These are phyloP conservation scores for Tetragonula clypearis DNA, from an alignment of 1,140 invertebrate species.

Conservation along the genomic window DNA sequence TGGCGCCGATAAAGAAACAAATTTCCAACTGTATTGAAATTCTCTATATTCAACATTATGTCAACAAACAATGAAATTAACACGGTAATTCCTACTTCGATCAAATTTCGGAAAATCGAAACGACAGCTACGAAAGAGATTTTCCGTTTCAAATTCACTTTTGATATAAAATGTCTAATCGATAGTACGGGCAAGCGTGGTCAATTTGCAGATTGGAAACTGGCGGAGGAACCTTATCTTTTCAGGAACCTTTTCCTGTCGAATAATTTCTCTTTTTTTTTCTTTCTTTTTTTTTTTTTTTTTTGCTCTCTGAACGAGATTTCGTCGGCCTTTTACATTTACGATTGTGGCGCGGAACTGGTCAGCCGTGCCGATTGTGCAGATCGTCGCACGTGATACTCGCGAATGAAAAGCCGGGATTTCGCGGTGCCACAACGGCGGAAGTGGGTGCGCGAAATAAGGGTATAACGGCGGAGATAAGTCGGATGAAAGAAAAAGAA, in stretches of 20 bases:
- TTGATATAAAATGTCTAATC: neutral
- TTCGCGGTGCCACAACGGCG: slow-evolving; percentile 24
- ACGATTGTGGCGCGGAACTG: slow-evolving; percentile 33
- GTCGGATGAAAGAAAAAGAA: slow-evolving; percentile 39
- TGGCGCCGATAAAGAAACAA: neutral
- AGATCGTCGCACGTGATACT: slow-evolving; percentile 59
- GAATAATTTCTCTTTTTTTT: slow-evolving; percentile 3
- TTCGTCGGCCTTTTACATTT: slow-evolving; percentile 49
- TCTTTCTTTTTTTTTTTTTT: neutral
- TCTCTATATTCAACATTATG: neutral
- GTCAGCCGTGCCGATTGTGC: slow-evolving; percentile 53
- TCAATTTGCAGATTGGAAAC: neutral
- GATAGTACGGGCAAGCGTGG: no score
- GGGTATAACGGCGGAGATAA: slow-evolving; percentile 47
- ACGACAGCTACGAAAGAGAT: neutral
- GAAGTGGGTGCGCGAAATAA: slow-evolving; percentile 48
- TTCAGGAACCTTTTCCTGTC: slow-evolving; percentile 11
- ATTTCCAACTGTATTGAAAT: neutral
- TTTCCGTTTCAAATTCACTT: neutral
- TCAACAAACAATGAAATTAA: neutral
- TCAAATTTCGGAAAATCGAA: neutral
- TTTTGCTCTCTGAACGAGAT: slow-evolving; percentile 29
- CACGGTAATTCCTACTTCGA: neutral
- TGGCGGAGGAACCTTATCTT: slow-evolving; percentile 12
- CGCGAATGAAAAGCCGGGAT: slow-evolving; percentile 56